Conservation (phyloP, 2,888 invertebrate species). For the Scaptomyza tumidula region DNA sequence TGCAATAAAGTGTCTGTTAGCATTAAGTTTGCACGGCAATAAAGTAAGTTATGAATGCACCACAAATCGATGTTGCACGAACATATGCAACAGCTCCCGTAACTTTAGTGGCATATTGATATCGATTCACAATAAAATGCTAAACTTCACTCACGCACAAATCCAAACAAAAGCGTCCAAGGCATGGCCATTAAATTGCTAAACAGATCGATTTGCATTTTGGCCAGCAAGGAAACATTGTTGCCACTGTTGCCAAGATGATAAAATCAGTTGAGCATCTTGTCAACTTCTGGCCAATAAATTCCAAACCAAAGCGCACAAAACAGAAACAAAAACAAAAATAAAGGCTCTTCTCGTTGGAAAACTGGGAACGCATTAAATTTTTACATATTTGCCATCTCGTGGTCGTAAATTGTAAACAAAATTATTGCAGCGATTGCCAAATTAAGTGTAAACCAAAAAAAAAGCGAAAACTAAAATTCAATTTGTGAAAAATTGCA, state of each 20-base stretch:
- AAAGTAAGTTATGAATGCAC: slow-evolving; percentile 40
- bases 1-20: slow-evolving; percentile 8
- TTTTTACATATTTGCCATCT: slow-evolving; percentile 52
- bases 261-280: slow-evolving; percentile 78
- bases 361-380: slow-evolving; percentile 46
- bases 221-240: slow-evolving; percentile 24
- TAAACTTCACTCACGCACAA: slow-evolving; percentile 24
- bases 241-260: slow-evolving; percentile 50
- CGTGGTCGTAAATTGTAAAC: slow-evolving; percentile 76
- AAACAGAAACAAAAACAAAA: too few species aligned
- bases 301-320: slow-evolving; percentile 22
- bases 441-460: slow-evolving; percentile 75
- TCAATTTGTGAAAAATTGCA: slow-evolving; percentile 68
- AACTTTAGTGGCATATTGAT: slow-evolving; percentile 38
- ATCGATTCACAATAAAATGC: slow-evolving; percentile 34
- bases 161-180: slow-evolving; percentile 36
- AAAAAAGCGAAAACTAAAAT: slow-evolving; percentile 58
- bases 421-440: slow-evolving; percentile 79
- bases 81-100: slow-evolving; percentile 49
- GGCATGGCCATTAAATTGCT: slow-evolving; percentile 26
- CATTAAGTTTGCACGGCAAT: slow-evolving; percentile 24
- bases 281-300: slow-evolving; percentile 73
- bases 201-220: slow-evolving; percentile 27
- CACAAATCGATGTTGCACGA: slow-evolving; percentile 10
- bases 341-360: neutral